Conservation (phyloP, 2,113 vertebrate genomes). For the Chionis minor region DNA sequence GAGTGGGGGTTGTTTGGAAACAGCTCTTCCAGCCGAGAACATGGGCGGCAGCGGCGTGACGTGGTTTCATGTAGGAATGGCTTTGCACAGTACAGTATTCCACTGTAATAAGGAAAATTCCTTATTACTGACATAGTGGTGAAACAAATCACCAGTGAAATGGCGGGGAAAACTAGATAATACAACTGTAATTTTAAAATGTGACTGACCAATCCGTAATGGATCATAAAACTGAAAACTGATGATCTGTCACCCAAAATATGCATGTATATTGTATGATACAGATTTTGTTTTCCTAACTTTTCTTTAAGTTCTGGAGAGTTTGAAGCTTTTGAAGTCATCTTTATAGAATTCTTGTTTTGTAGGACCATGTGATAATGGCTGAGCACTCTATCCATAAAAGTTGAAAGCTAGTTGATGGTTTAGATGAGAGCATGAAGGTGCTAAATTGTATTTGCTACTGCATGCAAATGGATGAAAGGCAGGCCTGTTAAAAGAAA, state of each 20-base stretch:
- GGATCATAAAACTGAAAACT: background rate
- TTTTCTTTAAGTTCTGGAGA: background rate
- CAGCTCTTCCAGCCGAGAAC: background rate
- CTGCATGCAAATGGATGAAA: background rate
- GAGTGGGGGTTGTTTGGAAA: background rate
- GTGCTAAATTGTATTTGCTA: background rate
- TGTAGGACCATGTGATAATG: no score
- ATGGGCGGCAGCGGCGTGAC: background rate
- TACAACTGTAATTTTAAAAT: background rate
- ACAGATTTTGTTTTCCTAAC: background rate
- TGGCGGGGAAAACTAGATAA: background rate
- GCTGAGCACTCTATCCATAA: background rate
- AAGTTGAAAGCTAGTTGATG: background rate
- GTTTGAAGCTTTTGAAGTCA: background rate
- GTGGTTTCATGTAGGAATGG: background rate
- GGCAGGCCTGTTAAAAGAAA: background rate
- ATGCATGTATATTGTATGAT: background rate
- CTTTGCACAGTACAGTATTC: background rate
- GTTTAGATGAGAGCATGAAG: background rate
- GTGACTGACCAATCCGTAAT: background rate
- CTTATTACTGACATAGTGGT: background rate
- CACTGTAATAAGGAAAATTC: background rate
- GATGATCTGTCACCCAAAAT: background rate
- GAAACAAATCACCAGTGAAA: background rate
- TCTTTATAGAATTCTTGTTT: background rate